Percentiles rank a stretch among this genome's conserved stretches.
phyloP scores from a whole-genome alignment of 2,888 invertebrate genomes.

The Gonocerus acuteangulatus region DNA sequence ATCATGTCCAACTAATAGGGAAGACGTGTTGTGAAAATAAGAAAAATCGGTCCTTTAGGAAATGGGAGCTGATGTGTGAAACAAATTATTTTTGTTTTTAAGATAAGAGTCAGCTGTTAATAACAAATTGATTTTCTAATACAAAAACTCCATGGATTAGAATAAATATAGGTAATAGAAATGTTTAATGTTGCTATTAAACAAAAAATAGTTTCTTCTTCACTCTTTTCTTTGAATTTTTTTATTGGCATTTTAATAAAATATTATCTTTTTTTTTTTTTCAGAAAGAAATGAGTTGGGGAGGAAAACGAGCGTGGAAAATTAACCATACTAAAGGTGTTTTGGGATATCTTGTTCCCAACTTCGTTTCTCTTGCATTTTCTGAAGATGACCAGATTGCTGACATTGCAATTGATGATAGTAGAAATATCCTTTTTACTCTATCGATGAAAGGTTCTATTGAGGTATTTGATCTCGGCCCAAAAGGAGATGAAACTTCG shows the following conservation, averaged over 20 bases:
- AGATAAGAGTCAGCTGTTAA: no score
- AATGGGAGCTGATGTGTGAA: no score
- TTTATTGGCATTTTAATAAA: background rate
- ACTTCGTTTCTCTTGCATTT: constrained; percentile 76
- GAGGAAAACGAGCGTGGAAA: constrained; percentile 89
- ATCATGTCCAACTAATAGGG: no score
- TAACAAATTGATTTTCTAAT: no score
- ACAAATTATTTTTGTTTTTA: no score
- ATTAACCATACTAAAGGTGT: constrained; percentile 86
- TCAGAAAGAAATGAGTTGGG: constrained; percentile 80
- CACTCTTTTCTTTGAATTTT: background rate
- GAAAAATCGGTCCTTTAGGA: no score
- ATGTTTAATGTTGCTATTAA: no score
- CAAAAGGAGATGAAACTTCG: constrained; percentile 62
- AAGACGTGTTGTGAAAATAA: no score
- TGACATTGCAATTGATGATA: constrained; percentile 82
- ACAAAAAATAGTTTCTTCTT: no score
- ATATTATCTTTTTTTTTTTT: constrained; percentile 31
- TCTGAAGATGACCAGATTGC: constrained; percentile 82
- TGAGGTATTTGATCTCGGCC: constrained; percentile 82
- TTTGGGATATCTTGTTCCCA: constrained; percentile 80
- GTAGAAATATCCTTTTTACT: constrained; percentile 79
- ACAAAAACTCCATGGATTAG: no score
- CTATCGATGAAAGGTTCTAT: constrained; percentile 82
- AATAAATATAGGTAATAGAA: no score